Evolutionary conservation across 2,888 invertebrate species (phyloP).

Genomic region (Apotomis capreana): DNA sequence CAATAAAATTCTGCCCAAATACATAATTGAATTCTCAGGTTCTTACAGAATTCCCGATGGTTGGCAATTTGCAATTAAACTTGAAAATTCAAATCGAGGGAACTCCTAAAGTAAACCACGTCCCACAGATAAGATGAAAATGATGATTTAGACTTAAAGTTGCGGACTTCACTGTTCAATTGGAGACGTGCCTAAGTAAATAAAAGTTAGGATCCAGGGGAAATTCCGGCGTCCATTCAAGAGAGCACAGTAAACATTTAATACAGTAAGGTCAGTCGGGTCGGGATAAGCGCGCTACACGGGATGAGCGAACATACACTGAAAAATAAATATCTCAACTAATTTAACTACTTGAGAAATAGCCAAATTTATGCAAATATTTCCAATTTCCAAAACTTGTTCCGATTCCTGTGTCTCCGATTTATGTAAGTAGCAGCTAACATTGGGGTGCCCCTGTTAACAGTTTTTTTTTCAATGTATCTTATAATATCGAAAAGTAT

Average conservation of each 20-base stretch:
- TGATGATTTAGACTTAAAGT: constrained; percentile 25
- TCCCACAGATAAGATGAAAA: constrained; percentile 19
- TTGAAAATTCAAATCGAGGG: constrained; percentile 1
- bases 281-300: no score
- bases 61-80: constrained; percentile 24
- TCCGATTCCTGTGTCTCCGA: no score
- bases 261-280: no score
- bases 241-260: not conserved
- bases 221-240: not conserved
- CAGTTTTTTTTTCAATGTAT: no score
- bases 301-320: no score
- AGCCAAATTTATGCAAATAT: no score
- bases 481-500: no score
- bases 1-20: not conserved
- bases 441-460: no score
- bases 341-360: no score
- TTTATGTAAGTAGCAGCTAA: no score
- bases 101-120: constrained; percentile 22
- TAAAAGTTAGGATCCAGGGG: constrained; percentile 15
- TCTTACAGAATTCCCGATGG: not conserved
- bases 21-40: constrained; percentile 9
- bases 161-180: constrained; percentile 5
- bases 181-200: constrained; percentile 28
- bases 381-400: no score
- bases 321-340: no score